Evolutionary conservation across 2,888 invertebrate species (phyloP), one percentile per base, ranked within the genome.

Genomic region (Anaspis maculata): DNA sequence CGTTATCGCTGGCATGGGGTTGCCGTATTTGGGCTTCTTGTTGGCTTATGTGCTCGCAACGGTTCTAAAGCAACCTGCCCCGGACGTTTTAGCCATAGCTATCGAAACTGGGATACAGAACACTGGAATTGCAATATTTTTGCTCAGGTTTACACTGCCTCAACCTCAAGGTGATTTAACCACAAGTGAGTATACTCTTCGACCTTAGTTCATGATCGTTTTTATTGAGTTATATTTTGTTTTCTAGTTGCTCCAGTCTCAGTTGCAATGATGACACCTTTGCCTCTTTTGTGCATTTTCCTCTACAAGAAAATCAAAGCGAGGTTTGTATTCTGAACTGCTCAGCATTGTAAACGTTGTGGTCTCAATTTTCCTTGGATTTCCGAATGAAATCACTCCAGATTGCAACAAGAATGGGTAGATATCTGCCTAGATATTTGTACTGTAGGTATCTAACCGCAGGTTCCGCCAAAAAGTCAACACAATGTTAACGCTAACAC

Each of bases 31-130:
- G 16, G 91, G 91, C 0, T 91, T 87, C 60, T 30, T 69, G 2
- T 66, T 76, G 21, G 90, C 89, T 2, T 82, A 77, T 58, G 25
- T 72, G 5, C 50, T 76, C 1, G 79, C 88, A 0, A 66, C 70
- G 30, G 14, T 77, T 1, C 67, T 75, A 9, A 69, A 71, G 14
- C 85, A 83, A 56, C 69, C 76, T 3, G 61, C 71, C 25, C 61
- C 71, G 2, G 87, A 92, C 61, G 68, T 79, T 2, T 66, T 88
- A n/a, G 89, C 95, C 3, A 91, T 95, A 52, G 82, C 88, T 27
- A 82, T 95, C 28, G 95, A 95, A 70, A 87, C 89, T 3, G 91
- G 94, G 30, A 80, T 94, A 32, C 92, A 94, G 67, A 95, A 95
- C 67, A 91, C 92, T 0, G 92, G 91, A 25, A 80, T 95, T 42